Conservation (phyloP, 2,797 vertebrate species). For the Lithobates pipiens region DNA sequence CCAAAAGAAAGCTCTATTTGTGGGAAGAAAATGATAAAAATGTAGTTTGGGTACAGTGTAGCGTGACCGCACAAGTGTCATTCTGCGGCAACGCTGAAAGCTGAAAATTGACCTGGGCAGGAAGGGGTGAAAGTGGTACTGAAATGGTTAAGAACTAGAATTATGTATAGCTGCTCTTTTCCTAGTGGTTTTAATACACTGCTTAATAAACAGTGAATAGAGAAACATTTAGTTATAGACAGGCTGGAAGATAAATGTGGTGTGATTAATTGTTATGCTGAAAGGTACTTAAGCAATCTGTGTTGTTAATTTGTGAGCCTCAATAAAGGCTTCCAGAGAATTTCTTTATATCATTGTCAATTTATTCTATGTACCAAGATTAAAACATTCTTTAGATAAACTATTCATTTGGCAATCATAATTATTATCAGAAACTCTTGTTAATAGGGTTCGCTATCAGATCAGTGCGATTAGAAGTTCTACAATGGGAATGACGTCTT, state of each 20-base stretch:
- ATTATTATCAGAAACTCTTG: constrained; percentile 4
- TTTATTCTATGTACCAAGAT: constrained; percentile 30
- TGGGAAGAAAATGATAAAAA: too few relatives aligned
- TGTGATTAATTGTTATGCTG: constrained; percentile 49
- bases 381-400: constrained; percentile 15
- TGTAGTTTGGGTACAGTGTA: too few relatives aligned
- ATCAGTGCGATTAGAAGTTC: too few relatives aligned
- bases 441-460: background rate
- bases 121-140: too few relatives aligned
- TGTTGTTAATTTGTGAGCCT: constrained; percentile 48
- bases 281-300: constrained; percentile 52
- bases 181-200: background rate
- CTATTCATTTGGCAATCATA: constrained; percentile 3
- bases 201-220: background rate
- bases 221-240: background rate
- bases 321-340: constrained; percentile 15
- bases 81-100: too few relatives aligned
- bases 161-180: background rate
- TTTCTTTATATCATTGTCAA: constrained; percentile 48
- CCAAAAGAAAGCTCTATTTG: too few relatives aligned
- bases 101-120: too few relatives aligned
- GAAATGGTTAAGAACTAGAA: background rate
- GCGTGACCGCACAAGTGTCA: too few relatives aligned
- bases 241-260: constrained; percentile 4
- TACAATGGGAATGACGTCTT: too few relatives aligned